Evolutionary conservation across 2,797 vertebrate genomes (phyloP).

Genomic region (Squalus acanthias): DNA sequence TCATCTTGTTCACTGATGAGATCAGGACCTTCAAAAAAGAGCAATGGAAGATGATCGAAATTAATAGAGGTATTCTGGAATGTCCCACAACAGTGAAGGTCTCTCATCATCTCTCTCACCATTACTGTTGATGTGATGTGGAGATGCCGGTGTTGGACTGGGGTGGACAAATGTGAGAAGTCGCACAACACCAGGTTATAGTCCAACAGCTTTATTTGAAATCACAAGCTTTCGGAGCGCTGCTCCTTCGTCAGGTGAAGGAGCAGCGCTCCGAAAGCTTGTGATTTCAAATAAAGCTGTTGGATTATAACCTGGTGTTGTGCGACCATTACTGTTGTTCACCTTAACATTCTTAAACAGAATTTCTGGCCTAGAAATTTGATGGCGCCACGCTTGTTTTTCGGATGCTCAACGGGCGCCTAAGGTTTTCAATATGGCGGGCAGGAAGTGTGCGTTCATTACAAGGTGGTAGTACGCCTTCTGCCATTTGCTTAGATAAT

Average conservation of each 20-base stretch:
- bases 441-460: neutral
- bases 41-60: neutral
- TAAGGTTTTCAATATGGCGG: neutral
- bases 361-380: neutral
- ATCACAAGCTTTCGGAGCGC: no score
- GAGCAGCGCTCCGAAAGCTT: no score
- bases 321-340: neutral
- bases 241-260: no score
- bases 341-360: neutral
- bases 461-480: neutral
- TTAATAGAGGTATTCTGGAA: neutral
- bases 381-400: neutral
- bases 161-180: no score
- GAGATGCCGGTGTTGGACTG: no score
- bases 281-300: no score
- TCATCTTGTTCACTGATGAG: neutral
- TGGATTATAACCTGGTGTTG: no score
- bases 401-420: neutral
- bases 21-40: neutral
- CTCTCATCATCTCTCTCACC: neutral
- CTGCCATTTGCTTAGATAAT: no score
- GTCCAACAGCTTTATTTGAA: no score
- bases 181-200: no score
- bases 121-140: no score
- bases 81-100: neutral